Evolutionary conservation across 2,888 invertebrate species (phyloP).

Genomic region (Idaea biselata): DNA sequence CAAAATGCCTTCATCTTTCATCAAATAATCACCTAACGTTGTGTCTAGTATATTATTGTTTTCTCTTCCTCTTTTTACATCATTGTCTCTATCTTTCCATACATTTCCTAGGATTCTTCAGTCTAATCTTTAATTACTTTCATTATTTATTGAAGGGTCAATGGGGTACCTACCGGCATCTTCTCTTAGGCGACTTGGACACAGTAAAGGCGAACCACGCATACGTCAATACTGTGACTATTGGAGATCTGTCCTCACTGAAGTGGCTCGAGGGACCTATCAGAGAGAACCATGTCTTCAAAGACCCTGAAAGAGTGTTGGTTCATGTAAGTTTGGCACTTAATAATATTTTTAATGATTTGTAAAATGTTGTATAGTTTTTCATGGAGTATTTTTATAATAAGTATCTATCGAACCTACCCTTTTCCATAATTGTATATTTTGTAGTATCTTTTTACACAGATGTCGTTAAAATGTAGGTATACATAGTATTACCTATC

Average conservation of each 20-base stretch:
- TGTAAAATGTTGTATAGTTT: neutral
- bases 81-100: neutral
- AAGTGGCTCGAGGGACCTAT: constrained; percentile 84
- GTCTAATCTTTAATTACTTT: no score
- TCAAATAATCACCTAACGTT: constrained; percentile 5
- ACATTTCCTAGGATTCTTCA: neutral
- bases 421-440: no score
- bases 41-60: no score
- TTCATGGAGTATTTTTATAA: no score
- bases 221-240: constrained; percentile 86
- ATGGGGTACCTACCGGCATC: constrained; percentile 93
- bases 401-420: no score
- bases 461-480: no score
- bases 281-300: constrained; percentile 51
- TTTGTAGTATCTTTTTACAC: no score
- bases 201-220: constrained; percentile 82
- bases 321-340: constrained; percentile 55
- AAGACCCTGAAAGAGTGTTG: constrained; percentile 45
- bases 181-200: constrained; percentile 80
- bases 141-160: constrained; percentile 52
- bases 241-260: constrained; percentile 93
- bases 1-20: constrained; percentile 13
- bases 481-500: no score
- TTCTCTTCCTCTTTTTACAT: no score
- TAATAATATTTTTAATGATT: neutral